Evolutionary conservation across 2,797 vertebrate genomes (phyloP), one percentile per base, ranked within the genome.

Genomic region (Cossypha niveicapilla): DNA sequence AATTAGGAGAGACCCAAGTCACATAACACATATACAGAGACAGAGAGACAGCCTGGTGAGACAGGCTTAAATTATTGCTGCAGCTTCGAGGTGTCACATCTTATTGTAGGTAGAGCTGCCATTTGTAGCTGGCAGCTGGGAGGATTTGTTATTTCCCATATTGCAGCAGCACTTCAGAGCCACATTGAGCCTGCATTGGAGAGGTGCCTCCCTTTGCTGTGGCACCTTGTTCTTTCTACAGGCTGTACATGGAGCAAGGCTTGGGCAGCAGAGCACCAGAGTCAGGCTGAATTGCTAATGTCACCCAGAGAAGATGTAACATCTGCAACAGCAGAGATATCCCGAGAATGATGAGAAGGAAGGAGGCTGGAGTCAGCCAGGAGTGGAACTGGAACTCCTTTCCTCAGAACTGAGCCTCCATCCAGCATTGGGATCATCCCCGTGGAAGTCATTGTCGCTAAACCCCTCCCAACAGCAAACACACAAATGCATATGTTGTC

Each of bases 241-340:
- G 58, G 35, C n/a, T 60, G 25, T 9, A 48, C 1, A 1, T 19
- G 73, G 22, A 75, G 24, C 0, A 0, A 80, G 44, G n/a, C 57
- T 80, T 0, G 0, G 42, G 50, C 58, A 72, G 66, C 3, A 13
- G 22, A 58, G 71, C 50, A 75, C 19, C 32, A 25, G 22, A 42
- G 30, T 14, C 30, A 58, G 30, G 18, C 35, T 65, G 66, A 87
- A 47, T 25, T 62, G 57, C 23, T 70, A 4, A 70, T 51, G 23
- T 84, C 37, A 45, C 50, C 28, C 77, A 78, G 37, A 18, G 61
- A 76, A 62, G 39, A 22, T 11, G 2, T 21, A 67, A 57, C 11
- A 71, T 18, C 53, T 67, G 54, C 47, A 74, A 42, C 41, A 60
- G 41, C 65, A 91, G 61, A 47, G 13, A 41, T 44, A 70, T 17